These are phyloP conservation scores for Fukomys damarensis DNA, from an alignment of 2,113 vertebrate species.

Conservation along the genomic window DNA sequence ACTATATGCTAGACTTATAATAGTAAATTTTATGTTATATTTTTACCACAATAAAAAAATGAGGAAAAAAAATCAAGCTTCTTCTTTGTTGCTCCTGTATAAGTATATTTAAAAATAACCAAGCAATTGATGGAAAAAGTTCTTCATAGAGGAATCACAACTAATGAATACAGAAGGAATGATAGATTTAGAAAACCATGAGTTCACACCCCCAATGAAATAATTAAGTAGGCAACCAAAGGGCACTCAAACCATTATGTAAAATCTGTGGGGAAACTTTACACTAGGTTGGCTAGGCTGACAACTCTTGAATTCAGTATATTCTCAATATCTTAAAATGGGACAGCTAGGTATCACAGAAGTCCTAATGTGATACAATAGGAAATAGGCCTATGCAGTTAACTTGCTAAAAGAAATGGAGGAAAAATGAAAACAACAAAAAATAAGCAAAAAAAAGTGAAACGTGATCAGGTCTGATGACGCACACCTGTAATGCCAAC, in stretches of 20 bases:
- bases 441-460: neutral
- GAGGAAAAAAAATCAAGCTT: neutral
- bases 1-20: neutral
- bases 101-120: slow-evolving; percentile 13
- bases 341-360: neutral
- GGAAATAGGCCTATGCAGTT: neutral
- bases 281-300: no score
- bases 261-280: neutral
- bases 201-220: neutral
- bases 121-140: neutral
- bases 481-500: neutral
- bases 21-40: neutral
- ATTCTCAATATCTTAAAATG: neutral
- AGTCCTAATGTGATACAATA: neutral
- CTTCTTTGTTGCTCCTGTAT: neutral
- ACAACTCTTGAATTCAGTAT: neutral
- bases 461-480: neutral
- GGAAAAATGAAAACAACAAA: neutral
- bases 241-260: neutral
- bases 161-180: neutral
- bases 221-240: neutral
- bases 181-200: neutral
- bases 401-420: neutral
- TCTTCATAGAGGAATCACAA: neutral
- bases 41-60: neutral